phyloP scores from a whole-genome alignment of 2,797 vertebrate species.

The Siniperca undulata region DNA sequence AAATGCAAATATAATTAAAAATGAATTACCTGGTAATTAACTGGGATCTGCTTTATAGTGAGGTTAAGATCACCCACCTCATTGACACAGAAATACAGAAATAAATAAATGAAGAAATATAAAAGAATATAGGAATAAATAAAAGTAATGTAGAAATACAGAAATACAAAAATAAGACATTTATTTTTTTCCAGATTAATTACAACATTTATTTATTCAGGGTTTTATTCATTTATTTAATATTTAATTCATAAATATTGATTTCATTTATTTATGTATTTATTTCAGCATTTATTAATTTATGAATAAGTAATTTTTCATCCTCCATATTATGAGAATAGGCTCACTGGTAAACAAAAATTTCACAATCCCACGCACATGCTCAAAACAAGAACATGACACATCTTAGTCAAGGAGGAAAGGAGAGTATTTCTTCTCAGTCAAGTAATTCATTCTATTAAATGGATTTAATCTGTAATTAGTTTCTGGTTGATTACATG shows the following conservation, averaged over 20 bases:
- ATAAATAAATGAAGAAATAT: neutral
- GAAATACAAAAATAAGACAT: neutral
- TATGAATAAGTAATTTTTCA: fast-evolving
- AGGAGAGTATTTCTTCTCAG: neutral
- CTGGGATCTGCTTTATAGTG: no score
- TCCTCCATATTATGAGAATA: neutral
- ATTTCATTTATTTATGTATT: neutral
- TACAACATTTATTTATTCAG: neutral
- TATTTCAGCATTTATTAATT: neutral
- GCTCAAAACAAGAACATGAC: neutral
- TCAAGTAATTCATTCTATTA: slow-evolving; percentile 16
- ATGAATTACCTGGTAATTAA: neutral
- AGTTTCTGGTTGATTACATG: slow-evolving; percentile 49
- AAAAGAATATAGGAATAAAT: no score
- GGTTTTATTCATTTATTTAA: neutral
- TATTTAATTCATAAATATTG: neutral
- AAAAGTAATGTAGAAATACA: neutral
- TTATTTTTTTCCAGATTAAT: neutral
- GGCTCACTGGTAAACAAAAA: neutral
- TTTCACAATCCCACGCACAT: slow-evolving; percentile 12
- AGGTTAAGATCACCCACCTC: neutral
- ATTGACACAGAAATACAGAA: neutral
- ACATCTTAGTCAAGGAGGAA: neutral
- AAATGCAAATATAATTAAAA: neutral
- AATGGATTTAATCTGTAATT: slow-evolving; percentile 35